Base-by-base conservation (phyloP, 1,140 invertebrate species). In the Zaprionus tsacasi region DNA sequence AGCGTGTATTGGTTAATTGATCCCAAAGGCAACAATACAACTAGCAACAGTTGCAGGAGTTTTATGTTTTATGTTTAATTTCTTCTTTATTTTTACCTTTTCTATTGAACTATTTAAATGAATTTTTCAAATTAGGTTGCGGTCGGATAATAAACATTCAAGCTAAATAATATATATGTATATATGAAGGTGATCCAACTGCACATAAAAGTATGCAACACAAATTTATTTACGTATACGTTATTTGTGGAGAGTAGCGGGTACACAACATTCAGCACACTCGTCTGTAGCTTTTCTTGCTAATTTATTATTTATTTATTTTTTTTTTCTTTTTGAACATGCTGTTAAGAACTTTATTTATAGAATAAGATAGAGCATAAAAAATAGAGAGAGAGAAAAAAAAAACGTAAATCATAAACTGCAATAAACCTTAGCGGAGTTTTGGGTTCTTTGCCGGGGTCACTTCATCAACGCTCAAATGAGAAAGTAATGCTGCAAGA, bases 31-130 rank as follows among this genome's bases (percentile, higher is more conserved):
- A 82, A 67, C 69, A 76, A 52, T 43, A 43, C 50, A 52, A 15
- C 56, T 43, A 55, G 66, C 82, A 81, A 54, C 82, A 85, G 78
- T 82, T 86, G 78, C 30, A 15, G 21, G 12, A 70, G 65, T 6
- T 75, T 56, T 65, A 58, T 58, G 38, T 30, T 35, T 65, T 59
- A 63, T 48, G 5, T 33, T 48, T 21, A 52, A n/a, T n/a, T n/a
- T n/a, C n/a, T n/a, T n/a, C n/a, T n/a, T 54, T 59, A 38, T 55
- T 64, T 64, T 38, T 33, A 33, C 21, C 21, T 21, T 38, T 43
- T 35, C 15, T 55, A 11, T 50, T 65, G 71, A 30, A 6, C 35
- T 56, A 33, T 56, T 33, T 27, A 33, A 6, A 33, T 33, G 7
- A 21, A 21, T 21, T 21, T 2, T 21, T 1, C 21, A 21, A 21